Percentiles rank a stretch among this genome's conserved stretches.
Evolutionary conservation across 2,888 invertebrate genomes (phyloP).

Genomic region (Sepiola atlantica): DNA sequence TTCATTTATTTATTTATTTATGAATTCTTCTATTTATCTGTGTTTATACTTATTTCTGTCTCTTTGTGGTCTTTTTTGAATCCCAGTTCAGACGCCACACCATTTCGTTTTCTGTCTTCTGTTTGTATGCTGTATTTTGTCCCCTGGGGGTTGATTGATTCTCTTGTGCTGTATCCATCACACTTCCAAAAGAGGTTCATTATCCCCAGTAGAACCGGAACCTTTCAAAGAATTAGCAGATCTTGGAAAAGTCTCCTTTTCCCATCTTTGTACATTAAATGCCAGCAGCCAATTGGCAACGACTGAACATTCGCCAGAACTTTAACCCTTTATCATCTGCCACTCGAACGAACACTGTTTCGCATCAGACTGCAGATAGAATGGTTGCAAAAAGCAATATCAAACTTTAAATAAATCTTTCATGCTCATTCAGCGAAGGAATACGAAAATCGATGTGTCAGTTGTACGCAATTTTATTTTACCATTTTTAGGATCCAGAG

Average conservation of each 20-base stretch:
- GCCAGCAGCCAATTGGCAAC: not conserved
- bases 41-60: not conserved
- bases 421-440: too few species aligned
- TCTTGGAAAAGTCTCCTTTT: not conserved
- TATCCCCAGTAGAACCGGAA: slow-evolving; percentile 9
- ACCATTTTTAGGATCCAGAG: too few species aligned
- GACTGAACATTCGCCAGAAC: not conserved
- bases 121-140: not conserved
- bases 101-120: not conserved
- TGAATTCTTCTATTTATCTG: not conserved
- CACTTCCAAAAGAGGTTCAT: not conserved
- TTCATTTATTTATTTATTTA: not conserved
- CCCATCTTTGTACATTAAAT: not conserved
- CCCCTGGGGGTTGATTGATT: not conserved
- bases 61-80: not conserved
- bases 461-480: too few species aligned
- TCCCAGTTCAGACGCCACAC: not conserved
- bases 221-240: slow-evolving; percentile 8
- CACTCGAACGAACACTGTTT: not conserved
- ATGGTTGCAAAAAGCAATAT: too few species aligned
- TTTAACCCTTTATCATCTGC: not conserved
- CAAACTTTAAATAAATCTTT: too few species aligned
- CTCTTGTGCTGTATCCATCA: not conserved
- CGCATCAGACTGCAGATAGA: not conserved
- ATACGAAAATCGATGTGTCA: too few species aligned